Evolutionary conservation across 2,888 invertebrate species (phyloP).

Genomic region (Bhutanitis thaidina): DNA sequence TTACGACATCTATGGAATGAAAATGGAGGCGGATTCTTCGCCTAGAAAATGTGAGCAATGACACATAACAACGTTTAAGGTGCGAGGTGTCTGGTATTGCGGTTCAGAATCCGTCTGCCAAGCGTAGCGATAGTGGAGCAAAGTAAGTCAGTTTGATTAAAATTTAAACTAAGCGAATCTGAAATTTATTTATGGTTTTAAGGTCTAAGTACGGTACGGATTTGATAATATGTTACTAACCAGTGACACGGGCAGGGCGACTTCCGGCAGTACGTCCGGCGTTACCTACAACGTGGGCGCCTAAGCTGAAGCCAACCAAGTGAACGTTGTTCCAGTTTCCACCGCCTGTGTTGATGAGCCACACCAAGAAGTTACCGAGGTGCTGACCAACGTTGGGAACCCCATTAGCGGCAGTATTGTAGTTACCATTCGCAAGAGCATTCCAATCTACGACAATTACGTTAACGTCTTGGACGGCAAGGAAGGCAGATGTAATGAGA

Average conservation of each 20-base stretch:
- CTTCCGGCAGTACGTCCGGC: conserved; percentile 47
- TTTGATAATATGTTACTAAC: conserved; percentile 29
- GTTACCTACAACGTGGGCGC: conserved; percentile 59
- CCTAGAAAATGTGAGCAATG: too few species aligned
- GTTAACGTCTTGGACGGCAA: conserved; percentile 37
- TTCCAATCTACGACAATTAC: conserved; percentile 61
- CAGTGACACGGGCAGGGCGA: conserved; percentile 48
- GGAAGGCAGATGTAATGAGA: conserved; percentile 38
- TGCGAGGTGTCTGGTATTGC: too few species aligned
- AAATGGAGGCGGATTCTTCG: too few species aligned
- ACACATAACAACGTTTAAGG: too few species aligned
- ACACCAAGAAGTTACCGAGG: conserved; percentile 51
- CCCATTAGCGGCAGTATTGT: conserved; percentile 37
- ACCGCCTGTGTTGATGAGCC: conserved; percentile 50
- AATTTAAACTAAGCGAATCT: too few species aligned
- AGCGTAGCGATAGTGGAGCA: too few species aligned
- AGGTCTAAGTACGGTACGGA: too few species aligned
- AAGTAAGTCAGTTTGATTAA: too few species aligned
- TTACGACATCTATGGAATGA: too few species aligned
- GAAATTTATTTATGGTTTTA: too few species aligned
- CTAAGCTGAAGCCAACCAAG: conserved; percentile 62
- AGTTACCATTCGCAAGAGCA: conserved; percentile 36
- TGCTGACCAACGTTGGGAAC: conserved; percentile 48
- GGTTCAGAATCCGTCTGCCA: too few species aligned
- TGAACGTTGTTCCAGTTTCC: conserved; percentile 59